Conservation (phyloP, 2,888 invertebrate species). For the Eupithecia pulchellata region DNA sequence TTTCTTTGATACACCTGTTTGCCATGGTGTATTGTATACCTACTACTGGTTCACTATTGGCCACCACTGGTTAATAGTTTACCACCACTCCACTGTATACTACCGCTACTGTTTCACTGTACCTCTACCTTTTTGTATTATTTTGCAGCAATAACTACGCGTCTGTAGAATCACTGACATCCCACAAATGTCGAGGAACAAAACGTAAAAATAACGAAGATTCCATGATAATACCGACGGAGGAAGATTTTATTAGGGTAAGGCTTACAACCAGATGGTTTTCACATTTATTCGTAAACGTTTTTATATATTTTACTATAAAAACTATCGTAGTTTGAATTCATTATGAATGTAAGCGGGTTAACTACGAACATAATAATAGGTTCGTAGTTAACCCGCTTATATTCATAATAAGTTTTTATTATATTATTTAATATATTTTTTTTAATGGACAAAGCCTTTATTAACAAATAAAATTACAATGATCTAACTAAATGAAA, state of each 20-base stretch:
- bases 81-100: not conserved
- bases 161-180: slow-evolving; percentile 52
- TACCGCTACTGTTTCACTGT: not conserved
- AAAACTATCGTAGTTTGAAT: too few relatives aligned
- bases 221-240: slow-evolving; percentile 57
- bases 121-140: not conserved
- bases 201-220: slow-evolving; percentile 58
- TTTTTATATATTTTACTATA: not conserved
- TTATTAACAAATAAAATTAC: too few relatives aligned
- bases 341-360: too few relatives aligned
- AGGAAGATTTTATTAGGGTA: slow-evolving; percentile 70
- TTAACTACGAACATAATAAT: too few relatives aligned
- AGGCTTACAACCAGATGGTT: not conserved
- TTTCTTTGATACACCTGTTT: too few relatives aligned
- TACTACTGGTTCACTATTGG: not conserved
- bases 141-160: slow-evolving; percentile 63
- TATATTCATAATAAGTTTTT: too few relatives aligned
- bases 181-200: slow-evolving; percentile 66
- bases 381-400: too few relatives aligned
- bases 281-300: not conserved
- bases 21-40: not conserved
- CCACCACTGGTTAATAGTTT: not conserved
- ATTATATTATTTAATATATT: too few relatives aligned
- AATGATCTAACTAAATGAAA: too few relatives aligned
- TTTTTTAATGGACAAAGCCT: too few relatives aligned